Evolutionary conservation across 2,888 invertebrate genomes (phyloP), one percentile per base, ranked within the genome.

Genomic region (Sialis fuliginosa): DNA sequence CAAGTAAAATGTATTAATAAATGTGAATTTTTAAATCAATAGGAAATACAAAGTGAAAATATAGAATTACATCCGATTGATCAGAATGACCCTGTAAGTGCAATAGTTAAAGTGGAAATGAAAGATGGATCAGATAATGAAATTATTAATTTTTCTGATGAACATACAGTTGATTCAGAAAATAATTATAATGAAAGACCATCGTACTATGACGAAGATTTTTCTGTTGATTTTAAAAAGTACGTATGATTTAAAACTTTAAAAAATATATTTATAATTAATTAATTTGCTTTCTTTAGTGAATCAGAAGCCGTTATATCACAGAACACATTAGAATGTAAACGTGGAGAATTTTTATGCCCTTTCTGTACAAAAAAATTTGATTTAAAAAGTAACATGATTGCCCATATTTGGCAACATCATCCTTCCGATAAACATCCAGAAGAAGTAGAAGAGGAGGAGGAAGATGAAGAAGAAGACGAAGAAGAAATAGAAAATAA

Each of bases 351-450:
- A 46, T 46, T 39, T 33, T 12, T 13, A 35, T 45, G 45, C 33
- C 46, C 46, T n/a, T 12, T 8, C 30, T 46, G 46, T 31, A 22
- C 7, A 12, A 46, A 46, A 40, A 39, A 46, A 46, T 46, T 46
- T 10, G 39, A 46, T 39, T 40, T 46, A 31, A 46, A 46, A 46
- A 46, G 46, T 33, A 46, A 46, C 31, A 32, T 46, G 33, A 39
- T 46, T 9, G 46, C 46, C 10, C 46, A 46, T 46, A 32, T 46
- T 32, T 46, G 46, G 46, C 10, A 12, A 30, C 37, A 39, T 6
- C 41, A 47, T 30, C 31, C 22, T 13, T 22, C 34, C 13, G 30
- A 33, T 10, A 42, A 42, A 42, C 22, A 41, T 10, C 12, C 33
- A 42, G 8, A 2, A 10, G 39, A 12, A 12, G n/a, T 6, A 8